Conservation (phyloP, 1,140 invertebrate species). For the Himalopsyche phryganea region DNA sequence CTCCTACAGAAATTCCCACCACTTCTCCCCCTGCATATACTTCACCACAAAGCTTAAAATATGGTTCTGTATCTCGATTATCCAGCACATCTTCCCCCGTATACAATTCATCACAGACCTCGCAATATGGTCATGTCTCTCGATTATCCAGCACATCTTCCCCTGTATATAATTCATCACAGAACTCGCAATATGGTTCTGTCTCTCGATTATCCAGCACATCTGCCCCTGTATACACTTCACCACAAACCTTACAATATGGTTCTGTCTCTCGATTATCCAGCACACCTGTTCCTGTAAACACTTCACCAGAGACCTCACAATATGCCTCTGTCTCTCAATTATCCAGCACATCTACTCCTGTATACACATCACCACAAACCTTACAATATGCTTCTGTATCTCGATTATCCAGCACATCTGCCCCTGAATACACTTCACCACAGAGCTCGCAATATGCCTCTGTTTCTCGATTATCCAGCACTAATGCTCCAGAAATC, state of each 20-base stretch:
- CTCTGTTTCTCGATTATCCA: slow-evolving; percentile 8
- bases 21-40: slow-evolving; percentile 17
- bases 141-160: slow-evolving; percentile 5
- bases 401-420: not conserved
- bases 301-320: not conserved
- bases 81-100: slow-evolving; percentile 7
- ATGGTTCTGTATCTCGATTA: slow-evolving; percentile 10
- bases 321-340: not conserved
- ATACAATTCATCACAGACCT: not conserved
- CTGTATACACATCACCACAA: not conserved
- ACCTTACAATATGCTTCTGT: not conserved
- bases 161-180: not conserved
- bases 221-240: not conserved
- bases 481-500: slow-evolving; percentile 5
- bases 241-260: slow-evolving; percentile 12
- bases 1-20: slow-evolving; percentile 14
- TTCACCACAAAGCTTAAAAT: slow-evolving; percentile 7
- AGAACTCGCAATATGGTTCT: slow-evolving; percentile 11
- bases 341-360: not conserved
- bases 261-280: slow-evolving; percentile 10
- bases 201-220: slow-evolving; percentile 8
- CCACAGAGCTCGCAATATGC: slow-evolving; percentile 11
- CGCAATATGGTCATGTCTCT: slow-evolving; percentile 16
- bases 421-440: slow-evolving; percentile 10
- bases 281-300: slow-evolving; percentile 1